Percentiles rank a stretch among this genome's conserved stretches.
phyloP scores from a whole-genome alignment of 2,888 invertebrate species.

The Ischnura elegans region DNA sequence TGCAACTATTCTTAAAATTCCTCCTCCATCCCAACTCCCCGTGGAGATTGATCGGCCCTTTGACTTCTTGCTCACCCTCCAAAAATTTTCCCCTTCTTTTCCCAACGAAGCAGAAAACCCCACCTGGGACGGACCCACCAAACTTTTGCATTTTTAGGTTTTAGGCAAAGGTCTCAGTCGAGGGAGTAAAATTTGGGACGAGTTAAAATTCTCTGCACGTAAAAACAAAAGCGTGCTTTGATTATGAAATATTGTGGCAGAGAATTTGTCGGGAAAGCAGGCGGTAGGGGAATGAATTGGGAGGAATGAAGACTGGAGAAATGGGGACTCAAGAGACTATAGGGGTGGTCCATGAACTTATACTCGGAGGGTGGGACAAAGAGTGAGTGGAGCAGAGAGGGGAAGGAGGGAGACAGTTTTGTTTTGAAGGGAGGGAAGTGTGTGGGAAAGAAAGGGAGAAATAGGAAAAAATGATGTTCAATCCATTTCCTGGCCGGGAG shows the following conservation, averaged over 20 bases:
- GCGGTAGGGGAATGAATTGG: background rate
- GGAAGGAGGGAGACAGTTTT: no score
- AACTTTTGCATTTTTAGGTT: background rate
- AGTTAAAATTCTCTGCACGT: background rate
- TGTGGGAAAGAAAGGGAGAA: background rate
- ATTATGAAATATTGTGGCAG: background rate
- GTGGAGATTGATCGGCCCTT: background rate
- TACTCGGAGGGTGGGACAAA: background rate
- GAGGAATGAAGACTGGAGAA: no score
- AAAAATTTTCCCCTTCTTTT: background rate
- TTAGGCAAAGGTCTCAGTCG: no score
- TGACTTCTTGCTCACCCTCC: background rate
- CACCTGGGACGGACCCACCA: background rate
- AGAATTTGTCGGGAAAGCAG: background rate
- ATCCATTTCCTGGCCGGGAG: background rate
- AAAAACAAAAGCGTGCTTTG: slow-evolving; percentile 38
- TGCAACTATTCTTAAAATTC: background rate
- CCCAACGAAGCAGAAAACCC: background rate
- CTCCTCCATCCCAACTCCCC: background rate
- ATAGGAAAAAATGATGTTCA: slow-evolving; percentile 8
- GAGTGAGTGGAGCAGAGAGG: background rate
- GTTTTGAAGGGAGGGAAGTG: background rate
- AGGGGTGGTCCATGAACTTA: background rate
- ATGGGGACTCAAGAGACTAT: no score
- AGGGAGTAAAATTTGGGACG: background rate